Evolutionary conservation across 2,113 vertebrate species (phyloP).

Genomic region (Psittacus erithacus): DNA sequence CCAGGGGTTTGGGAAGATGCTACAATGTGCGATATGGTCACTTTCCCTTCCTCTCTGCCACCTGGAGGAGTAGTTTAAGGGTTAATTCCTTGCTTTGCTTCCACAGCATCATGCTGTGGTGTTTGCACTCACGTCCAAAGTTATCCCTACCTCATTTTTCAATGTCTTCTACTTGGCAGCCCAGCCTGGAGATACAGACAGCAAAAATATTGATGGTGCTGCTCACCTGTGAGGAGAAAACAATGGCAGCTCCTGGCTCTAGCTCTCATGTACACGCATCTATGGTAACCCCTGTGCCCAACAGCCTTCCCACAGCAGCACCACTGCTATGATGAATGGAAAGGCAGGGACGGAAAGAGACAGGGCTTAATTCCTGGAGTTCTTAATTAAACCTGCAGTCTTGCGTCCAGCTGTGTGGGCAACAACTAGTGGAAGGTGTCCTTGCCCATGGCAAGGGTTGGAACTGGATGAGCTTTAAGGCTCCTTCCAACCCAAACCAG

Average conservation of each 20-base stretch:
- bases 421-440: background rate
- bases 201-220: fast-evolving
- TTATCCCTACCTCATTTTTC: background rate
- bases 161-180: background rate
- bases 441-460: background rate
- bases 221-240: background rate
- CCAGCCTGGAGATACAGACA: background rate
- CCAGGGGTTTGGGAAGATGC: background rate
- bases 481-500: background rate
- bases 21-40: fast-evolving
- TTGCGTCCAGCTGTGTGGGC: background rate
- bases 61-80: background rate
- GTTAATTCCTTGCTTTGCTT: background rate
- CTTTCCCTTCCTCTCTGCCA: background rate
- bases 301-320: background rate
- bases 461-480: background rate
- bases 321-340: background rate
- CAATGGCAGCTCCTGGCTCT: background rate
- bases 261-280: fast-evolving
- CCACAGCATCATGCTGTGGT: background rate
- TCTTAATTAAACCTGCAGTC: background rate
- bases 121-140: background rate
- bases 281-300: fast-evolving
- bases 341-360: background rate
- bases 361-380: background rate